Percentiles rank a stretch among this genome's conserved stretches.
phyloP scores from a whole-genome alignment of 2,888 invertebrate genomes.

The Ochropacha duplaris region DNA sequence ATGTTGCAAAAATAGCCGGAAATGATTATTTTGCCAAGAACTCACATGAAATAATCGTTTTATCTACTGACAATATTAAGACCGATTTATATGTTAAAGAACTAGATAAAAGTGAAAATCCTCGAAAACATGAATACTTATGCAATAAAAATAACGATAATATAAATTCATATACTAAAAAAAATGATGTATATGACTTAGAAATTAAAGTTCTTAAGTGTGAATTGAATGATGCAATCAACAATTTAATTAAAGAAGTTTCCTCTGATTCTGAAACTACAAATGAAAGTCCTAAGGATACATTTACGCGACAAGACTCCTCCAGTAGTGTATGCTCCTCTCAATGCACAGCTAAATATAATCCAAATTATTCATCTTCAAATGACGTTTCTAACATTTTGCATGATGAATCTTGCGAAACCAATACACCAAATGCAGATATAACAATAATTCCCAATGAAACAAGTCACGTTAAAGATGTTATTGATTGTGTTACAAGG shows the following conservation, averaged over 20 bases:
- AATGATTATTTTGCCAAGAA: constrained; percentile 4
- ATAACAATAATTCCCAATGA: constrained; percentile 31
- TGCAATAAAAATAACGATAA: constrained; percentile 10
- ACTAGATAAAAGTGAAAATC: constrained; percentile 32
- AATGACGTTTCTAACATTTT: constrained; percentile 83
- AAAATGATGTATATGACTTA: constrained; percentile 47
- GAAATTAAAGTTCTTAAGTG: constrained; percentile 75
- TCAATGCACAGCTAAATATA: constrained; percentile 87
- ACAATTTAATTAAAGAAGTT: constrained; percentile 74
- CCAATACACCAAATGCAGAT: constrained; percentile 35
- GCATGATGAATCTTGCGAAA: constrained; percentile 66
- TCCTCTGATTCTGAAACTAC: constrained; percentile 59
- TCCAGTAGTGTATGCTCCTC: constrained; percentile 85
- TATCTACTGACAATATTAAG: constrained; percentile 67
- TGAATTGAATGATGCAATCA: constrained; percentile 75
- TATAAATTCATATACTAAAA: constrained; percentile 7
- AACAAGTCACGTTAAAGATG: constrained; percentile 69
- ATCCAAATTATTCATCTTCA: constrained; percentile 83
- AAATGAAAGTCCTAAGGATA: constrained; percentile 51
- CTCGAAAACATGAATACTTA: constrained; percentile 5
- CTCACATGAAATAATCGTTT: constrained; percentile 64
- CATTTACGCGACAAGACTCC: constrained; percentile 81
- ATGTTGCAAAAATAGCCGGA: neutral
- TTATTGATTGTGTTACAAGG: constrained; percentile 69
- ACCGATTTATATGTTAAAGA: constrained; percentile 72